A percentile compares a stretch with the other conserved stretches of the same genome.
phyloP scores from a whole-genome alignment of 1,140 invertebrate species.

The Neotoxoptera formosana region DNA sequence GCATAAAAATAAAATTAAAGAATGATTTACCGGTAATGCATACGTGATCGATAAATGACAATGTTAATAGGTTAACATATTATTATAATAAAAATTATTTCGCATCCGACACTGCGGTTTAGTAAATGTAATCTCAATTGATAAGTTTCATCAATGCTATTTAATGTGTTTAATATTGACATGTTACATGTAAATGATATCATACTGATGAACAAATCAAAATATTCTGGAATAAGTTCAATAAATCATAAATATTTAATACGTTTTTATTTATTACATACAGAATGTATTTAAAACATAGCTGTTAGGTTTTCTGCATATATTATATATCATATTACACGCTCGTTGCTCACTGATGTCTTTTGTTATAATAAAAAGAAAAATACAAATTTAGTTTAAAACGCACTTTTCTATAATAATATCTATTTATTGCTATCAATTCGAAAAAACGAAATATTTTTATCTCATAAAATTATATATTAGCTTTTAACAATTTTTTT shows the following conservation, averaged over 20 bases:
- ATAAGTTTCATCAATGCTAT: conserved; percentile 14
- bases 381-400: neutral
- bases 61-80: neutral
- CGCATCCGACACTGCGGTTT: neutral
- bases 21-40: neutral
- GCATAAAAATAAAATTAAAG: neutral
- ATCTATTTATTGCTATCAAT: too few species aligned
- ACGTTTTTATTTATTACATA: neutral
- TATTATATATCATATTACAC: neutral
- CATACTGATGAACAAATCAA: neutral
- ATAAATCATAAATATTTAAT: neutral
- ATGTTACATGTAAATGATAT: neutral
- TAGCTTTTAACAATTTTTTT: neutral
- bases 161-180: neutral
- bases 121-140: neutral
- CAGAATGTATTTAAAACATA: neutral
- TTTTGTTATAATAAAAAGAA: too few species aligned
- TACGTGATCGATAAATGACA: neutral
- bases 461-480: neutral
- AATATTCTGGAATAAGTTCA: neutral
- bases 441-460: neutral
- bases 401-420: neutral
- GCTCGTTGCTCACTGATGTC: neutral
- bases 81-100: neutral
- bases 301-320: neutral